Evolutionary conservation across 2,797 vertebrate species (phyloP).

Genomic region (Emydoidea blandingii): DNA sequence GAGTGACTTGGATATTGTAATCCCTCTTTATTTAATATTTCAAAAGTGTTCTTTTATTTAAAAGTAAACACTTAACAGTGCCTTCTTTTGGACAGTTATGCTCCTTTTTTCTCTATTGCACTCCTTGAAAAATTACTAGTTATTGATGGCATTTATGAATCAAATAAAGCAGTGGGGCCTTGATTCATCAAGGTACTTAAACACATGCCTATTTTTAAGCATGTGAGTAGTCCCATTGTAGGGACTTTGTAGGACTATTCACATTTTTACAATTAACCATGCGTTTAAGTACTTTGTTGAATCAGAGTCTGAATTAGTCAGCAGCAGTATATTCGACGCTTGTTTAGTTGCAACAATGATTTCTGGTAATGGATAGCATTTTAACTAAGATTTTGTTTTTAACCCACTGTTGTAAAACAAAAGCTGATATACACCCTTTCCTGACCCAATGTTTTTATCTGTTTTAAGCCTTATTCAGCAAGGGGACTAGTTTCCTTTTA

Average conservation of each 20-base stretch:
- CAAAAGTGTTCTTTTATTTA: slow-evolving; percentile 77
- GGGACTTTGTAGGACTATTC: background rate
- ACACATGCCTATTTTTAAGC: background rate
- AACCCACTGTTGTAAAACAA: background rate
- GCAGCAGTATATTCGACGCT: background rate
- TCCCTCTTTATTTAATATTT: slow-evolving; percentile 74
- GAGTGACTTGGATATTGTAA: slow-evolving; percentile 64
- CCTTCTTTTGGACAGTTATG: slow-evolving; percentile 67
- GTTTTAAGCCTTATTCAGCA: background rate
- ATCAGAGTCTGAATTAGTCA: background rate
- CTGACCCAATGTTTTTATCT: background rate
- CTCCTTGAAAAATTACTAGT: slow-evolving; percentile 32
- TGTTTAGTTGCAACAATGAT: background rate
- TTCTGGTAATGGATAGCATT: background rate
- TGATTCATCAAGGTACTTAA: slow-evolving; percentile 46
- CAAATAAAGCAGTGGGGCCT: slow-evolving; percentile 60
- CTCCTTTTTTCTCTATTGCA: slow-evolving; percentile 33
- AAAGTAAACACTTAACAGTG: slow-evolving; percentile 80
- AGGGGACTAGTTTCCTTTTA: background rate
- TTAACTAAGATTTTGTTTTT: background rate
- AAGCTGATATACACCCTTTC: background rate
- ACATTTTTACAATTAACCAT: background rate
- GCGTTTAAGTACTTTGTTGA: background rate
- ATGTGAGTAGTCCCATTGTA: background rate
- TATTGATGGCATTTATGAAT: slow-evolving; percentile 70